Base-by-base conservation (phyloP, 2,888 invertebrate genomes). In the Sthenelais limicola region DNA sequence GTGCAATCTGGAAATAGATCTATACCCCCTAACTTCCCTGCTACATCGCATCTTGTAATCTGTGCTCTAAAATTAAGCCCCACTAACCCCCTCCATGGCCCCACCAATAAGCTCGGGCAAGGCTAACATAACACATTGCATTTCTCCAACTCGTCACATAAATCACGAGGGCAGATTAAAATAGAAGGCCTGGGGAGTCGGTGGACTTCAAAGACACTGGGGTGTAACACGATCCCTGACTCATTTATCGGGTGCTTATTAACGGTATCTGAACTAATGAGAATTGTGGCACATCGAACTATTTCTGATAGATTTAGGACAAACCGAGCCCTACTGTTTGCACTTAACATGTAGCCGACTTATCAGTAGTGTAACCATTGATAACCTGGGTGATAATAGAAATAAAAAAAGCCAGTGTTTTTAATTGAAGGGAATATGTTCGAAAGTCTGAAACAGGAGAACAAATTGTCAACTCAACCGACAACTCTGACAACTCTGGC, bases 1-100 rank as follows among this genome's bases (percentile, higher is more conserved):
- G 30, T 33, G 56, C 56, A 56, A 56, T 56, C 56, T 56, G 56
- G 32, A 56, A 32, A 56, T 56, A 32, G 18, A 30, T 33, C 4
- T 4, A 5, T 30, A 24, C 52, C 56, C 56, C 56, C 32, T 32
- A 5, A 9, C 18, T 33, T n/a, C 4, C 56, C 18, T n/a, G 30
- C 32, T 24, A 7, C 21, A 24, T 26, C 3, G 15, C 52, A 52
- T 56, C 56, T 33, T 56, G 32, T 56, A 56, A 56, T 56, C 56
- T 56, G 32, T 56, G 56, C 32, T 56, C 56, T 33, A 33, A n/a
- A 56, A 56, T 56, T 56, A 56, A 56, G 56, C 56, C 30, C 56
- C 32, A 30, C 3, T 48, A 48, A 26, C 9, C 56, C 56, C 26
- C 30, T 56, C 32, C 32, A 18, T 30, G 32, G 32, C 56, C 30